Evolutionary conservation across 2,113 vertebrate genomes (phyloP), one percentile per base, ranked within the genome.

Genomic region (Rousettus leschenaultii): DNA sequence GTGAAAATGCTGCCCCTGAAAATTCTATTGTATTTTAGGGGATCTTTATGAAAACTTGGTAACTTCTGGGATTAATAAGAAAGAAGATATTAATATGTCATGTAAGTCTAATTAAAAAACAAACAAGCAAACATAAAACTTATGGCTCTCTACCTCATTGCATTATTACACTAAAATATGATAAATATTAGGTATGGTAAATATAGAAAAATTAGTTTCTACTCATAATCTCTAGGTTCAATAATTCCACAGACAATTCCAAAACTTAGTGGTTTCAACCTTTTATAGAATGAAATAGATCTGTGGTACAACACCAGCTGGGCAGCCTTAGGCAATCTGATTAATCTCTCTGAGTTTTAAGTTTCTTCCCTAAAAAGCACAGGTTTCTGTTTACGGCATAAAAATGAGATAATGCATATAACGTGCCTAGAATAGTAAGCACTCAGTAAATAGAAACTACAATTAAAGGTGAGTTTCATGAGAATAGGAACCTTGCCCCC

Each of bases 191-290:
- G 48, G 26, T 43, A 59, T 75, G 38, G 40, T 40, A 45, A 82
- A 53, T 82, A 35, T 43, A 15, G n/a, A 10, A 55, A 89, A 94
- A 28, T 83, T 88, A 15, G 33, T 89, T 48, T 80, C 53, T 30
- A 40, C 55, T 63, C 86, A 66, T 80, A 43, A 53, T 66, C 78
- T 57, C 51, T 80, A 92, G n/a, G 38, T 66, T 93, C 59, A 63
- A 90, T 79, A 68, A 96, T 91, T 91, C 40, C 63, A 77, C 6
- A 57, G 16, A 65, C 26, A 92, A 77, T 83, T 57, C 38, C 65
- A 68, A 95, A 82, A 53, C 28, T 79, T 51, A 78, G 77, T 70
- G 30, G 43, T 85, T 86, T 86, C 88, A 93, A 80, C 40, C 86
- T 91, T 16, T n/a, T 45, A 43, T 22, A 68, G 83, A 93, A 61